These are phyloP conservation scores for Falco peregrinus DNA, from an alignment of 2,797 vertebrate genomes.

Conservation along the genomic window DNA sequence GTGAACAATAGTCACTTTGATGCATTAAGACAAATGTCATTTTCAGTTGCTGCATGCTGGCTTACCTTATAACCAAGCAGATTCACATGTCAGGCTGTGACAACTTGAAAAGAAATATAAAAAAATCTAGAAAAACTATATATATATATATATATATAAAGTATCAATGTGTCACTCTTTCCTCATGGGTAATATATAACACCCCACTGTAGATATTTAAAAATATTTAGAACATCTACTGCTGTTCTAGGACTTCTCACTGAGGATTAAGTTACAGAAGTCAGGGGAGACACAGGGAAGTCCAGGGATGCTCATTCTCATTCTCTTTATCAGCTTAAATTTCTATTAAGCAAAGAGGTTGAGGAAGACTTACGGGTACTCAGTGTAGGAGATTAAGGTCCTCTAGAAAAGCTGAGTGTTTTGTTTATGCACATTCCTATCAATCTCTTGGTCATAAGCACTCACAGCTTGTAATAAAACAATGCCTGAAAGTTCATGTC, in stretches of 20 bases:
- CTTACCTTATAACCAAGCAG: neutral
- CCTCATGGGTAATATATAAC: neutral
- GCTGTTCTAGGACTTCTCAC: neutral
- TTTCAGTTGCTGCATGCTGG: conserved; percentile 11
- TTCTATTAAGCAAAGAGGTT: neutral
- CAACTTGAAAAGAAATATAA: neutral
- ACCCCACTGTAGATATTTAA: neutral
- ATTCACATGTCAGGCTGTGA: neutral
- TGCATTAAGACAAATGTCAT: conserved; percentile 36
- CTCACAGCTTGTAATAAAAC: neutral
- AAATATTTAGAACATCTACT: neutral
- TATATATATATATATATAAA: accelerated
- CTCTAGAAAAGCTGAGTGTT: neutral
- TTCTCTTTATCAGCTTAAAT: neutral
- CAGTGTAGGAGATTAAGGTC: neutral
- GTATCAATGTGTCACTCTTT: neutral
- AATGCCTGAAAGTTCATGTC: neutral
- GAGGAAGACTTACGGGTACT: neutral
- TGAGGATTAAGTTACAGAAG: neutral
- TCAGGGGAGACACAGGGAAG: neutral
- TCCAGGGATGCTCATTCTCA: neutral
- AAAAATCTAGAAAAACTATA: neutral
- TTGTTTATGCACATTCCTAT: neutral
- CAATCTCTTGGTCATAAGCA: neutral
- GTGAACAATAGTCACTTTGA: conserved; percentile 28